phyloP scores from a whole-genome alignment of 2,797 vertebrate species.

The Tamandua tetradactyla region DNA sequence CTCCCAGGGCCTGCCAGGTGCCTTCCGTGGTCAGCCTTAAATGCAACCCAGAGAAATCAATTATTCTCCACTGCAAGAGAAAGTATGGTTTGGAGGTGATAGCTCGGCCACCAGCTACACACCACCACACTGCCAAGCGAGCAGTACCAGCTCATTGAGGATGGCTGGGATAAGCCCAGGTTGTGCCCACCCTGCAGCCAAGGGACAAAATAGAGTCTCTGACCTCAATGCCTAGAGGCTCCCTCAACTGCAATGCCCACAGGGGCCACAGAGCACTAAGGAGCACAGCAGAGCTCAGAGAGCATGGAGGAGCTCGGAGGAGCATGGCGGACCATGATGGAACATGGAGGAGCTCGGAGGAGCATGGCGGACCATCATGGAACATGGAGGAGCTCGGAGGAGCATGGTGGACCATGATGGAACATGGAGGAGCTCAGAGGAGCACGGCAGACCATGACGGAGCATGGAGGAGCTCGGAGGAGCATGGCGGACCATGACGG shows the following conservation, averaged over 20 bases:
- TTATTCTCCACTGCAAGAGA: constrained; percentile 60
- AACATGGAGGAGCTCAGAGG: too few species aligned
- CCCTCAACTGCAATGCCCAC: not conserved
- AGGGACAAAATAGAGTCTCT: accelerated
- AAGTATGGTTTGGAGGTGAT: constrained; percentile 49
- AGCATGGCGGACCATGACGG: too few species aligned
- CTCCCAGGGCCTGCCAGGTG: constrained; percentile 31
- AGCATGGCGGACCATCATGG: too few species aligned
- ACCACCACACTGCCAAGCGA: not conserved
- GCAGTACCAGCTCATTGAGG: not conserved
- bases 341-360: not conserved
- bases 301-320: too few species aligned
- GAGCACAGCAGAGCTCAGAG: too few species aligned
- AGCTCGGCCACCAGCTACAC: constrained; percentile 17
- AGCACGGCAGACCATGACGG: too few species aligned
- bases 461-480: too few species aligned
- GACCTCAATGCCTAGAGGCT: not conserved
- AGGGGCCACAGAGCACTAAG: not conserved
- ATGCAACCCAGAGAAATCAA: constrained; percentile 67
- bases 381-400: too few species aligned
- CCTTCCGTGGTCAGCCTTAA: constrained; percentile 60
- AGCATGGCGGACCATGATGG: not conserved
- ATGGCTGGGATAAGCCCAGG: not conserved
- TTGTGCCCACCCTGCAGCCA: accelerated
- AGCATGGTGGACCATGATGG: too few species aligned